phyloP scores from a whole-genome alignment of 2,113 vertebrate genomes.

The Colinus virginianus region DNA sequence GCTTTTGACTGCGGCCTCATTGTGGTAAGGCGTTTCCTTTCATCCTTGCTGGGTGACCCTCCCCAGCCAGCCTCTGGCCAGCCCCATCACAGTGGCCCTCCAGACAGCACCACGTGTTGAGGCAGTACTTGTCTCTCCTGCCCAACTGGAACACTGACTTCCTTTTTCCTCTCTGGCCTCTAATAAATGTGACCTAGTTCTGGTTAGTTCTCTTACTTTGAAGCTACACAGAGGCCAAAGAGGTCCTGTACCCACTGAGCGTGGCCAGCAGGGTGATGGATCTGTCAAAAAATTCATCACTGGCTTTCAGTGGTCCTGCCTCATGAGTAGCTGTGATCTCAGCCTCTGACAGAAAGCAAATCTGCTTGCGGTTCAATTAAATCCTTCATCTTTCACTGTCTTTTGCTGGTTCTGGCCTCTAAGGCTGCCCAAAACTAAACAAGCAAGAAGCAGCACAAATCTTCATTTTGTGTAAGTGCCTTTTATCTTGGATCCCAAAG shows the following conservation, averaged over 20 bases:
- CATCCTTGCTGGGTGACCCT: constrained; percentile 70
- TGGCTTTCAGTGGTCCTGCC: neutral
- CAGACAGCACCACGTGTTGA: constrained; percentile 20
- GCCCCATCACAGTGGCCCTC: constrained; percentile 49
- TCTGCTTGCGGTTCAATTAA: neutral
- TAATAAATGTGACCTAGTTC: constrained; percentile 18
- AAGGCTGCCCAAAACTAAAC: neutral
- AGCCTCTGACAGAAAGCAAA: neutral
- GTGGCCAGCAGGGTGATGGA: neutral
- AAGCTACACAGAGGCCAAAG: neutral
- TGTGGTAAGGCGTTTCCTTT: constrained; percentile 70
- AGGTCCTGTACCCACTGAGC: neutral
- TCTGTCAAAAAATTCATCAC: neutral
- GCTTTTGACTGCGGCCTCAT: neutral
- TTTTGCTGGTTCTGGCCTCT: neutral
- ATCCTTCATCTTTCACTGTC: neutral
- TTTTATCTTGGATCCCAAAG: neutral
- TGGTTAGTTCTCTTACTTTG: neutral
- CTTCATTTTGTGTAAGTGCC: neutral
- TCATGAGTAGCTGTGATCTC: neutral
- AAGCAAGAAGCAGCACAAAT: neutral
- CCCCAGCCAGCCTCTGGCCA: constrained; percentile 49
- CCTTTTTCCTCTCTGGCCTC: constrained; percentile 33
- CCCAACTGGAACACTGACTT: constrained; percentile 45
- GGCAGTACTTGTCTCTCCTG: constrained; percentile 15